Evolutionary conservation across 2,797 vertebrate species (phyloP).

Genomic region (Remorina albescens): DNA sequence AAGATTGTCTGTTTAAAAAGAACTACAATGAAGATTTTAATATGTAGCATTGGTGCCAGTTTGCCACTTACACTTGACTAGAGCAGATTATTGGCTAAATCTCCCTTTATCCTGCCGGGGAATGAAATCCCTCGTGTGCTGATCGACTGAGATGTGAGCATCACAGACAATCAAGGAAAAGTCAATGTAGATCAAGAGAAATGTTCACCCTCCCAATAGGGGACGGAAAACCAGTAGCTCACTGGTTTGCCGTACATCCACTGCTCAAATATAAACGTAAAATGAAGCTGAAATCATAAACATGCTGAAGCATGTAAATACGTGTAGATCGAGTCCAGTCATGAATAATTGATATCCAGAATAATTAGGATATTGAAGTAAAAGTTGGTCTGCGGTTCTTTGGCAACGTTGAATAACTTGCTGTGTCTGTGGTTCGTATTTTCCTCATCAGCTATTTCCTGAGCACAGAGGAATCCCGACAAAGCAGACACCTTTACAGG

Average conservation of each 20-base stretch:
- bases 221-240: too few relatives aligned
- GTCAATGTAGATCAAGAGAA: slow-evolving; percentile 23
- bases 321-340: slow-evolving; percentile 19
- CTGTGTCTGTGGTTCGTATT: slow-evolving; percentile 44
- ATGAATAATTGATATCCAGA: slow-evolving; percentile 57
- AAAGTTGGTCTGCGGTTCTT: slow-evolving; percentile 17
- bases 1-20: slow-evolving; percentile 15
- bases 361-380: slow-evolving; percentile 37
- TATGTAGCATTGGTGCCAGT: slow-evolving; percentile 13
- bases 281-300: slow-evolving; percentile 15
- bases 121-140: slow-evolving; percentile 11
- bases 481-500: slow-evolving; percentile 89
- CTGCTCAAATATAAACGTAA: slow-evolving; percentile 4
- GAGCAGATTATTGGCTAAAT: slow-evolving; percentile 55
- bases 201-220: slow-evolving; percentile 26
- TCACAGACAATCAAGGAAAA: slow-evolving; percentile 20
- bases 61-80: slow-evolving; percentile 31
- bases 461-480: slow-evolving; percentile 85
- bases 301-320: slow-evolving; percentile 46
- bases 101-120: slow-evolving; percentile 49
- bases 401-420: slow-evolving; percentile 21
- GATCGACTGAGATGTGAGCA: slow-evolving; percentile 36
- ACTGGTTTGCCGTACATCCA: too few relatives aligned
- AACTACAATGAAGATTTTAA: slow-evolving; percentile 30
- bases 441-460: slow-evolving; percentile 84